Evolutionary conservation across 2,888 invertebrate genomes (phyloP).

Genomic region (Ametastegia equiseti): DNA sequence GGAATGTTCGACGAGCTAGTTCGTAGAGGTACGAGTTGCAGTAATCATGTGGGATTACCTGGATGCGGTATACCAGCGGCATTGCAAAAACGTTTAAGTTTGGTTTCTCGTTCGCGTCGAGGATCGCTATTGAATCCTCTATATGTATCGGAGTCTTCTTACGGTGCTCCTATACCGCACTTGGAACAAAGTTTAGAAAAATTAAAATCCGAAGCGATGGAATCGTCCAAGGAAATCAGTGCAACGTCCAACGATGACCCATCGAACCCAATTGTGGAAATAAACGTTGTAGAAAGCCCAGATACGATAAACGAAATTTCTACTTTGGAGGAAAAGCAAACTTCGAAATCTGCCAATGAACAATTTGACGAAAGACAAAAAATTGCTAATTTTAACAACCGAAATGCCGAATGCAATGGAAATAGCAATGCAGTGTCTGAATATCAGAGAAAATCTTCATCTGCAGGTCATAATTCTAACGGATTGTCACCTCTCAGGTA

Average conservation of each 20-base stretch:
- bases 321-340: not conserved
- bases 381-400: not conserved
- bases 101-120: constrained; percentile 66
- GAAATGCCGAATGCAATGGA: not conserved
- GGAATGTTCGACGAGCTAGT: constrained; percentile 91
- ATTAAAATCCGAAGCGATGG: constrained; percentile 3
- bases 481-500: constrained; percentile 74
- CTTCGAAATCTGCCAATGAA: not conserved
- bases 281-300: not conserved
- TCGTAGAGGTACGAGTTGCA: constrained; percentile 72
- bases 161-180: not conserved
- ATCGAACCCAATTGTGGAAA: not conserved
- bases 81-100: constrained; percentile 70
- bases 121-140: constrained; percentile 68
- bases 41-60: constrained; percentile 61
- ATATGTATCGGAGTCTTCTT: constrained; percentile 52
- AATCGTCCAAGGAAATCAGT: not conserved
- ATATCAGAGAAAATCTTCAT: constrained; percentile 21
- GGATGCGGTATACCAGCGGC: constrained; percentile 66
- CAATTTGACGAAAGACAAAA: not conserved
- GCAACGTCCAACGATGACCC: not conserved
- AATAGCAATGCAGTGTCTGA: not conserved
- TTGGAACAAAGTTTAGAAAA: not conserved
- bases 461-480: not conserved
- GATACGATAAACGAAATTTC: not conserved